Conservation (phyloP, 2,113 vertebrate species). For the Alectura lathami region DNA sequence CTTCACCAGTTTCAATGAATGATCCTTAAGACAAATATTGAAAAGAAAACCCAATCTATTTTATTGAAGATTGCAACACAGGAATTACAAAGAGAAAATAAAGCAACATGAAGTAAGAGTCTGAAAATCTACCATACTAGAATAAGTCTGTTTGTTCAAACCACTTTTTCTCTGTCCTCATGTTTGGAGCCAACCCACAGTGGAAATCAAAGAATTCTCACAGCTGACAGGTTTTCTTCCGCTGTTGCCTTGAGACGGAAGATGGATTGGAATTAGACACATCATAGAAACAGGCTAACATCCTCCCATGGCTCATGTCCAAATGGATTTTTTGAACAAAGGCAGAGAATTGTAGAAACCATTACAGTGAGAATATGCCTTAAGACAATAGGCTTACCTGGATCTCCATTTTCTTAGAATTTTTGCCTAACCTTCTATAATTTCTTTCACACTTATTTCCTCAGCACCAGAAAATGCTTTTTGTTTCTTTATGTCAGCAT, state of each 20-base stretch:
- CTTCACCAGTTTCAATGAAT: background rate
- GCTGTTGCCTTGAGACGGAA: background rate
- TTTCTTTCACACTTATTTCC: background rate
- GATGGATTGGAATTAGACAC: background rate
- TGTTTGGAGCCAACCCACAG: background rate
- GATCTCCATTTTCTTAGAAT: background rate
- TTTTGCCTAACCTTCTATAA: background rate
- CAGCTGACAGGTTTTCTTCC: background rate
- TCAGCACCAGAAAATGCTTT: background rate
- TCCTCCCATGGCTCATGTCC: background rate
- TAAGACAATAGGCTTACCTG: background rate
- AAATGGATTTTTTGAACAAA: background rate
- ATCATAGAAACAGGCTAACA: background rate
- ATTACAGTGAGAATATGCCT: background rate
- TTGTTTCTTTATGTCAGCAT: background rate
- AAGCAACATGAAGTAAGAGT: background rate
- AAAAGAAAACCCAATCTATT: background rate
- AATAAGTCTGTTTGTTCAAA: background rate
- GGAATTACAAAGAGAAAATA: background rate
- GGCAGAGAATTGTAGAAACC: background rate
- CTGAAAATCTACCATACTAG: background rate
- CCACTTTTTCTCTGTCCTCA: background rate
- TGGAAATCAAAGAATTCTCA: background rate
- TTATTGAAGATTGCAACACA: background rate
- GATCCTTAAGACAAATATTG: background rate